Conservation (phyloP, 2,113 vertebrate genomes). For the Crotalus viridis region DNA sequence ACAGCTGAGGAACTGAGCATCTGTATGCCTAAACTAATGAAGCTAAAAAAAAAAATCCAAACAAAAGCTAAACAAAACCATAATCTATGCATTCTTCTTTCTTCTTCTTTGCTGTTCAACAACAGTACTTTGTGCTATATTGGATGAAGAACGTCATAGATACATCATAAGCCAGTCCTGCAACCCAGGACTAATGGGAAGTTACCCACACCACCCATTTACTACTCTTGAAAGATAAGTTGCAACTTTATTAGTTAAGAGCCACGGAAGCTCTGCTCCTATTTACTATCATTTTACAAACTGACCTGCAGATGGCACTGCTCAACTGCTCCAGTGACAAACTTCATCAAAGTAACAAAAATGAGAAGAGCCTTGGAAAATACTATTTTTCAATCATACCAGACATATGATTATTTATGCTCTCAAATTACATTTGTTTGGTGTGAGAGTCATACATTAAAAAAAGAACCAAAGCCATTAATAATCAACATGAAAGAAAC, state of each 20-base stretch:
- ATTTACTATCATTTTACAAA: not conserved
- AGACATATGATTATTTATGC: not conserved
- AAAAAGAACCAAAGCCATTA: not conserved
- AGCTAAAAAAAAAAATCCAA: not conserved
- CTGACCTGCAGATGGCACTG: conserved; percentile 71
- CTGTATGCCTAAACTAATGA: not conserved
- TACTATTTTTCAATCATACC: not conserved
- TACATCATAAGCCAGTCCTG: not conserved
- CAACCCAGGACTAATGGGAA: not conserved
- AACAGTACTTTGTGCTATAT: not conserved
- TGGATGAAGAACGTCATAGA: not conserved
- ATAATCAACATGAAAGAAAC: not conserved
- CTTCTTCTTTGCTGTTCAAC: not conserved
- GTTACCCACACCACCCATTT: not conserved
- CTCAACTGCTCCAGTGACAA: conserved; percentile 31
- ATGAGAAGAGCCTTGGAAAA: not conserved
- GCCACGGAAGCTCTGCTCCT: accelerated
- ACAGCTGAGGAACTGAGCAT: not conserved
- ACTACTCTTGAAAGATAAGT: not conserved
- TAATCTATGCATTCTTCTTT: not conserved
- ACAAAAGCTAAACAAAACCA: not conserved
- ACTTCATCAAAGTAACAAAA: accelerated
- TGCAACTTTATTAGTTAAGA: accelerated
- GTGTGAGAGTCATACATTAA: not conserved
- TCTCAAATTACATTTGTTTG: not conserved